Conservation (phyloP, 2,888 invertebrate species). For the Limnephilus marmoratus region DNA sequence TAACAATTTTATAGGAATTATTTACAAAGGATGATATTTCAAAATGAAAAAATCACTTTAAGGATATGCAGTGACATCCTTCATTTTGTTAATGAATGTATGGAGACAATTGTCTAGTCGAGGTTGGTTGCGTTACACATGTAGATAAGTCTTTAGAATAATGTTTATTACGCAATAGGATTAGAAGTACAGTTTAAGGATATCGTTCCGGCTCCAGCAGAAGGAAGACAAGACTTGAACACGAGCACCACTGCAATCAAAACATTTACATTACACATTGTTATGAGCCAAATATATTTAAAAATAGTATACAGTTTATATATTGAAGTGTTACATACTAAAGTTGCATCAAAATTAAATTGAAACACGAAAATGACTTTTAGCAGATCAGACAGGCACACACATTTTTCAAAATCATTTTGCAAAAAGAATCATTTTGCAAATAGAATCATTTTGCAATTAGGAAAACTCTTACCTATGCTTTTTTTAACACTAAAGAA, state of each 20-base stretch:
- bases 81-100: neutral
- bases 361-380: neutral
- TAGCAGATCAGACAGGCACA: too few relatives aligned
- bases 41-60: neutral
- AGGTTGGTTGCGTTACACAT: neutral
- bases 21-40: constrained; percentile 30
- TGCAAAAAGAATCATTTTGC: too few relatives aligned
- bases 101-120: neutral
- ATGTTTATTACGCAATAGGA: constrained; percentile 39
- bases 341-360: neutral
- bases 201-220: constrained; percentile 53
- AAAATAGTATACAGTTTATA: neutral
- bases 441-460: too few relatives aligned
- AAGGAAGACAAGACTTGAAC: constrained; percentile 57
- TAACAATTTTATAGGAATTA: constrained; percentile 25
- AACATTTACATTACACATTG: constrained; percentile 8
- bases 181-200: constrained; percentile 42
- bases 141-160: constrained; percentile 44
- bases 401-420: too few relatives aligned
- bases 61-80: constrained; percentile 7
- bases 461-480: too few relatives aligned
- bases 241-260: constrained; percentile 56
- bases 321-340: neutral
- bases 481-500: too few relatives aligned
- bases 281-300: neutral